These are phyloP conservation scores for Drosophila pullipes DNA, from an alignment of 2,888 invertebrate species.

Conservation along the genomic window DNA sequence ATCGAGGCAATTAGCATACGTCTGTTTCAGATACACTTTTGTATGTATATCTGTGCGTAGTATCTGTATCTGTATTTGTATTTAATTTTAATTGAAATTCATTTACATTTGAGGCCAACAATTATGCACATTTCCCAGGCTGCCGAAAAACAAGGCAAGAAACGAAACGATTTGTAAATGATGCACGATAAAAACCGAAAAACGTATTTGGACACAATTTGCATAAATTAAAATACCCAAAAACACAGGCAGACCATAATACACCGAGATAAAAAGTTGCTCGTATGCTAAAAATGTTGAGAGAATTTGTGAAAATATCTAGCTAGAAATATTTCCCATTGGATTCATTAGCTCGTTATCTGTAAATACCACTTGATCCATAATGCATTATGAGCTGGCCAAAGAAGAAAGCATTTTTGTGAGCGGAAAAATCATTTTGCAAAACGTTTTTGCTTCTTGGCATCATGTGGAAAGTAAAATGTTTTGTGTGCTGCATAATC, in stretches of 20 bases:
- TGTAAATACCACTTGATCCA: conserved; percentile 33
- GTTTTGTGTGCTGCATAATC: conserved; percentile 54
- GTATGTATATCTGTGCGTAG: conserved; percentile 9
- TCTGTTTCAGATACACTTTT: conserved; percentile 40
- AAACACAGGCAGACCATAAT: conserved; percentile 7
- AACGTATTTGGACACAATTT: conserved; percentile 57
- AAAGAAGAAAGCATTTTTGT: conserved; percentile 1
- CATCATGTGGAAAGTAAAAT: conserved; percentile 12
- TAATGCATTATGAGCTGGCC: conserved; percentile 34
- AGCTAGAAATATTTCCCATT: background rate
- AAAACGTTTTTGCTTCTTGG: conserved; percentile 10
- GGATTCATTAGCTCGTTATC: background rate
- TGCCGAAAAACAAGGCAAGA: background rate
- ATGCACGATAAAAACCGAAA: conserved; percentile 68
- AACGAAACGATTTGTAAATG: conserved; percentile 73
- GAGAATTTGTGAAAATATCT: background rate
- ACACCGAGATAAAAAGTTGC: conserved; percentile 10
- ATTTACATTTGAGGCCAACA: conserved; percentile 74
- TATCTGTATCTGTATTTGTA: conserved; percentile 18
- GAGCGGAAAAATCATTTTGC: background rate
- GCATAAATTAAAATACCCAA: conserved; percentile 72
- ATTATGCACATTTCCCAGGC: conserved; percentile 77
- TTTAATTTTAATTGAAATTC: conserved; percentile 77
- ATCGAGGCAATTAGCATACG: conserved; percentile 65
- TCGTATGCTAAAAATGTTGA: background rate